Base-by-base conservation (phyloP, 2,797 vertebrate genomes). In the Acomys russatus region DNA sequence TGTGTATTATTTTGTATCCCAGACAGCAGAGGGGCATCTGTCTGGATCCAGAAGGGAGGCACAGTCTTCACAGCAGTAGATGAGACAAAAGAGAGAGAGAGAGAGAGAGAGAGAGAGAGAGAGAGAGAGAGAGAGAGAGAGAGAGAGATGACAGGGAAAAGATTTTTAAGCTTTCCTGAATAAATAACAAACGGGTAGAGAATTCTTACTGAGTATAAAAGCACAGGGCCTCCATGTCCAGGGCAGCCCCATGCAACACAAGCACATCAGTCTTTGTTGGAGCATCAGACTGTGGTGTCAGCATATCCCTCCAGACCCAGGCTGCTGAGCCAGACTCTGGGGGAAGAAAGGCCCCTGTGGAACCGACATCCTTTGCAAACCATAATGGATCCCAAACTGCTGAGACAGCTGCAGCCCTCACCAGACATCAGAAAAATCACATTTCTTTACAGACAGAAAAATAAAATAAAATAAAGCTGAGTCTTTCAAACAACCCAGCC, bases 171-270 rank as follows among this genome's bases (percentile, higher is more conserved):
- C 25, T 51, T 91, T 71, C 44, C 77, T 38, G 68, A 92, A 82
- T 61, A 82, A 91, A 38, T 63, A 78, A 73, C 74, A 74, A 25
- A 35, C 1, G n/a, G 68, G 44, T 54, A 23, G n/a, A 80, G 49
- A 54, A 15, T 33, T 83, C 79, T 20, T 15, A 63, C 22, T 25
- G 14, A 49, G 14, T 18, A 15, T 6, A 51, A 74, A 64, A 33
- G 51, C 23, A 18, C 30, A 23, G 56, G 68, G 28, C 30, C 23
- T 2, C 3, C 11, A 66, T 9, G 18, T 59, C 54, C 54, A 25
- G 68, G 28, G 10, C 0, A 0, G 79, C 2, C 11, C 12, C 2
- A 0, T 18, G 17, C 78, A 18, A 30, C 61, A 11, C 20, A 9
- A 22, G 22, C 18, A 3, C 35, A 33, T 30, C 38, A 2, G 3